These are phyloP conservation scores for Acrossocheilus wenchowensis DNA, from an alignment of 2,797 vertebrate species.

Conservation along the genomic window DNA sequence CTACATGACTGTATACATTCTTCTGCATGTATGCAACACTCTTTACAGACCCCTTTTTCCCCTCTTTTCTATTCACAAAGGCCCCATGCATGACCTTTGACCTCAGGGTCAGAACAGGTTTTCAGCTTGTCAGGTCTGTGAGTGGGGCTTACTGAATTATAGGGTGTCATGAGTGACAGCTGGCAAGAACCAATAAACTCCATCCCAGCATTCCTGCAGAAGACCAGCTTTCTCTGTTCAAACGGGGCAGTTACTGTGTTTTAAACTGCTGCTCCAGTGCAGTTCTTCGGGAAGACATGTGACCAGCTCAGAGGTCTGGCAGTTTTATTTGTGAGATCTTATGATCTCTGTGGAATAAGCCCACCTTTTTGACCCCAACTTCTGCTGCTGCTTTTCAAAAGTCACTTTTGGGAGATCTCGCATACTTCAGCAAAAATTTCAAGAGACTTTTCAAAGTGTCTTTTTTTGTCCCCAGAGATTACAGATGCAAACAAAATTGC, in stretches of 20 bases:
- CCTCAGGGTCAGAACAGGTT: constrained; percentile 21
- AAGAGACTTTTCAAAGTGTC: not conserved
- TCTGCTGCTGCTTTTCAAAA: constrained; percentile 9
- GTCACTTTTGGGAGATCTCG: not conserved
- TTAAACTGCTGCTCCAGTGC: constrained; percentile 35
- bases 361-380: not conserved
- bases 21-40: not conserved
- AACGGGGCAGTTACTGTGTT: constrained; percentile 24
- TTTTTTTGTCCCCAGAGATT: not conserved
- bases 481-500: not conserved
- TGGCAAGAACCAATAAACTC: constrained; percentile 74
- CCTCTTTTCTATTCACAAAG: constrained; percentile 5
- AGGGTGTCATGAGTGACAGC: constrained; percentile 74
- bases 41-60: not conserved
- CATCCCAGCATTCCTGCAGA: constrained; percentile 71
- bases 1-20: not conserved
- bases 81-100: constrained; percentile 30
- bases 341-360: not conserved
- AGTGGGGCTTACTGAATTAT: constrained; percentile 66
- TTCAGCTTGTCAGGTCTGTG: constrained; percentile 37
- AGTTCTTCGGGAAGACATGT: not conserved
- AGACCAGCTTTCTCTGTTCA: constrained; percentile 40
- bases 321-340: constrained; percentile 30
- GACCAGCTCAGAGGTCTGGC: not conserved
- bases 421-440: not conserved